Conservation (phyloP, 1,140 invertebrate genomes). For the Eriocheir sinensis region DNA sequence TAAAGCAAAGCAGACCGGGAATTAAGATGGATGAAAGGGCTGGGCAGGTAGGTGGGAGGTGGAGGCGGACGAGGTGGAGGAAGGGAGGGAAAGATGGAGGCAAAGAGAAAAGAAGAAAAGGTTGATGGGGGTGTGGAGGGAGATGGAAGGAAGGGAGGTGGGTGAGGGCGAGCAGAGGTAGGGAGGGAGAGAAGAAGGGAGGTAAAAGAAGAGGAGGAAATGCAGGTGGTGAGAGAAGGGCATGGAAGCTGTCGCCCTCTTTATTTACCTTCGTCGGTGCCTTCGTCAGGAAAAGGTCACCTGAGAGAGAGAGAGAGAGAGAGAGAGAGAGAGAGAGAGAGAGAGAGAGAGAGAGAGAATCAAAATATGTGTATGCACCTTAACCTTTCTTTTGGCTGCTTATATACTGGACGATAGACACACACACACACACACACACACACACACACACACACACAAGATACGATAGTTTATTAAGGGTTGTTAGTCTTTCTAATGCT, state of each 20-base stretch:
- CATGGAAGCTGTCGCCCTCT: slow-evolving; percentile 7
- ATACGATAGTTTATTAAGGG: neutral
- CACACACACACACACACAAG: neutral
- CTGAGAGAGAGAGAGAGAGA: neutral
- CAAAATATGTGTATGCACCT: too few relatives aligned
- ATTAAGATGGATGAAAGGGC: slow-evolving; percentile 15
- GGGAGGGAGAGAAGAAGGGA: neutral
- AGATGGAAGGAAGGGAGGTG: neutral
- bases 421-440: slow-evolving; percentile 14
- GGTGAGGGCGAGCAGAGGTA: neutral
- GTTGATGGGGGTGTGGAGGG: neutral
- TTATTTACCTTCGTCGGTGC: slow-evolving; percentile 13
- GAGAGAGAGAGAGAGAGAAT: slow-evolving; percentile 9
- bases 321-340: slow-evolving; percentile 22
- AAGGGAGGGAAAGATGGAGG: neutral
- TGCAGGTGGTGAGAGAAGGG: neutral
- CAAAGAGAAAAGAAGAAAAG: neutral
- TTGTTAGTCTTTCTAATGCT: too few relatives aligned
- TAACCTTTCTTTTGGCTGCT: neutral
- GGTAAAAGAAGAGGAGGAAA: too few relatives aligned
- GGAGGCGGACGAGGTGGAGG: neutral
- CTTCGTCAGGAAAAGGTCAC: neutral
- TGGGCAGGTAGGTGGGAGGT: neutral
- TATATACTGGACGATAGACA: too few relatives aligned
- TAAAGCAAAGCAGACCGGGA: neutral